phyloP scores from a whole-genome alignment of 1,140 invertebrate species.

The Plectrocnemia conspersa region DNA sequence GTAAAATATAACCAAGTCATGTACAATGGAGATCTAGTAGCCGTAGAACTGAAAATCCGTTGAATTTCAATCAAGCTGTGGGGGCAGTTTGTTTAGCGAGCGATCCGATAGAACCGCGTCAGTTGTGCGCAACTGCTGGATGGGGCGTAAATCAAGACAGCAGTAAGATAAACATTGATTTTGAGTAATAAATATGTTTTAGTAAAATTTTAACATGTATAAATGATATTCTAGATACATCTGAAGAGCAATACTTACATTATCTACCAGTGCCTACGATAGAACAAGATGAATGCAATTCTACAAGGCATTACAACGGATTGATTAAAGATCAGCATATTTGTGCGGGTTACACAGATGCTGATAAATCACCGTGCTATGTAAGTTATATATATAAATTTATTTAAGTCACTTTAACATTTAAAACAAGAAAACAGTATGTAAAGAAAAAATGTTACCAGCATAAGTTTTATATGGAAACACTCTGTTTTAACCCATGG shows the following conservation, averaged over 20 bases:
- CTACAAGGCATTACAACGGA: slow-evolving; percentile 57
- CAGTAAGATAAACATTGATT: slow-evolving; percentile 28
- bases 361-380: slow-evolving; percentile 56
- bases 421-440: no score
- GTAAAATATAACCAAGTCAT: slow-evolving; percentile 58
- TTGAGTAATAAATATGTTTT: background rate
- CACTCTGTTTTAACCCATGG: no score
- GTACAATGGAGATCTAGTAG: slow-evolving; percentile 56
- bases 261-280: slow-evolving; percentile 56
- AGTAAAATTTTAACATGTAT: background rate
- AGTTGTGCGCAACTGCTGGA: slow-evolving; percentile 57
- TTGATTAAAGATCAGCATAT: slow-evolving; percentile 54
- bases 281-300: slow-evolving; percentile 54
- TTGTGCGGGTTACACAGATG: slow-evolving; percentile 55
- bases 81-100: slow-evolving; percentile 56
- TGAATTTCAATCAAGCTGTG: slow-evolving; percentile 52
- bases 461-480: no score
- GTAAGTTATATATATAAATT: no score
- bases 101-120: slow-evolving; percentile 48
- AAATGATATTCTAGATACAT: slow-evolving; percentile 43
- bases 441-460: no score
- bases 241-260: slow-evolving; percentile 51
- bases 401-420: no score
- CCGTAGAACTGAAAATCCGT: slow-evolving; percentile 53
- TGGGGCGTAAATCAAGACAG: slow-evolving; percentile 46